A percentile compares a stretch with the other conserved stretches of the same genome.
phyloP scores from a whole-genome alignment of 2,113 vertebrate species.

The Pelecanoides urinatrix region DNA sequence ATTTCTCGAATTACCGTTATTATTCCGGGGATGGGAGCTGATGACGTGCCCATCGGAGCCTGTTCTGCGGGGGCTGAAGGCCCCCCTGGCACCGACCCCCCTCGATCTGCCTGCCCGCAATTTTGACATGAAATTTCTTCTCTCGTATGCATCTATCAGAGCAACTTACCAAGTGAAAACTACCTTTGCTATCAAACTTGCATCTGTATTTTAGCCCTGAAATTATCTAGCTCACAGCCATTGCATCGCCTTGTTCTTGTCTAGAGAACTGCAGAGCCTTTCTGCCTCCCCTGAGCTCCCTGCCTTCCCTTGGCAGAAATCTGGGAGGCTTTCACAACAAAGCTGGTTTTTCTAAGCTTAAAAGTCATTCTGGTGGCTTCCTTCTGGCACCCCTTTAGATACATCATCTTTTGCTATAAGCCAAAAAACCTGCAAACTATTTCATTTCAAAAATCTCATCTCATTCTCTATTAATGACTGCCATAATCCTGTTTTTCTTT shows the following conservation, averaged over 20 bases:
- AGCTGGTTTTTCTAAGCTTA: not conserved
- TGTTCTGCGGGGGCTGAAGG: not conserved
- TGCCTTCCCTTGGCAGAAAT: not conserved
- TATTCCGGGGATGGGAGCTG: not conserved
- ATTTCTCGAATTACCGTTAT: not conserved
- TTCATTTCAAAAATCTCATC: not conserved
- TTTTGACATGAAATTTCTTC: not conserved
- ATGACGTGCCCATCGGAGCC: not conserved
- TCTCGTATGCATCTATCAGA: not conserved
- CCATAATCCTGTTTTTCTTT: not conserved
- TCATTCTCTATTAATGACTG: not conserved
- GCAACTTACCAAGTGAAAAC: not conserved
- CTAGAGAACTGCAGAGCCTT: not conserved
- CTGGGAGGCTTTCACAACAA: not conserved
- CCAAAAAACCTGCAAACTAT: not conserved
- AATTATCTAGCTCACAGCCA: rapidly evolving
- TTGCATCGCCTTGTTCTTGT: rapidly evolving
- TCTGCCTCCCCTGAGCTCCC: not conserved
- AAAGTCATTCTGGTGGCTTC: not conserved
- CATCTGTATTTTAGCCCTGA: not conserved
- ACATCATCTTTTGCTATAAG: not conserved
- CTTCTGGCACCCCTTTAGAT: not conserved
- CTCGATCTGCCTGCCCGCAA: not conserved
- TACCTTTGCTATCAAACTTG: not conserved
- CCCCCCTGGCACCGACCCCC: rapidly evolving